Conservation (phyloP, 2,113 vertebrate species). For the Alligator sinensis region DNA sequence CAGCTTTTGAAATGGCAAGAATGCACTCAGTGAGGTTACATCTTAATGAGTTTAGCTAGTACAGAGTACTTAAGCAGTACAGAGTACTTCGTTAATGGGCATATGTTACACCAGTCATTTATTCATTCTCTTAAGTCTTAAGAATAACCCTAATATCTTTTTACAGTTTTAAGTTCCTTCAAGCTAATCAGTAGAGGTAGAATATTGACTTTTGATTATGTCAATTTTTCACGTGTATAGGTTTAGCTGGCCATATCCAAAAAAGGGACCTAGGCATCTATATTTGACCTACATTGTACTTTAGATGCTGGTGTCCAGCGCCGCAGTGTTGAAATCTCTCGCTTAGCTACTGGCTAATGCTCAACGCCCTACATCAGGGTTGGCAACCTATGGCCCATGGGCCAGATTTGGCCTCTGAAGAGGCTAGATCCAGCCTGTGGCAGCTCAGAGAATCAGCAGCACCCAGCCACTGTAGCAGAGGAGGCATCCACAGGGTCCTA, state of each 20-base stretch:
- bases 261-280: too few species aligned
- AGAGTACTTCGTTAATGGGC: background rate
- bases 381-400: too few species aligned
- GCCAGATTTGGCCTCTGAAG: too few species aligned
- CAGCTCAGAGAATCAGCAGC: too few species aligned
- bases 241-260: background rate
- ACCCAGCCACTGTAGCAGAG: too few species aligned
- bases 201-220: background rate
- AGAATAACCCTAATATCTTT: background rate
- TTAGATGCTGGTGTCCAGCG: background rate
- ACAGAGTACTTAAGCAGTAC: background rate
- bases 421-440: too few species aligned
- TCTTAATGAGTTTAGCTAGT: background rate
- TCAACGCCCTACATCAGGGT: too few species aligned
- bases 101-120: background rate
- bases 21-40: background rate
- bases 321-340: too few species aligned
- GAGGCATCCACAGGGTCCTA: too few species aligned
- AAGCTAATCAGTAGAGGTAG: background rate
- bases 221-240: background rate
- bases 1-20: too few species aligned
- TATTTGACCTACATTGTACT: background rate
- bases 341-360: too few species aligned
- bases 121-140: background rate
- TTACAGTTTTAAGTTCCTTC: background rate